Percentiles rank a stretch among this genome's conserved stretches.
phyloP scores from a whole-genome alignment of 2,113 vertebrate genomes.

The Panthera uncia region DNA sequence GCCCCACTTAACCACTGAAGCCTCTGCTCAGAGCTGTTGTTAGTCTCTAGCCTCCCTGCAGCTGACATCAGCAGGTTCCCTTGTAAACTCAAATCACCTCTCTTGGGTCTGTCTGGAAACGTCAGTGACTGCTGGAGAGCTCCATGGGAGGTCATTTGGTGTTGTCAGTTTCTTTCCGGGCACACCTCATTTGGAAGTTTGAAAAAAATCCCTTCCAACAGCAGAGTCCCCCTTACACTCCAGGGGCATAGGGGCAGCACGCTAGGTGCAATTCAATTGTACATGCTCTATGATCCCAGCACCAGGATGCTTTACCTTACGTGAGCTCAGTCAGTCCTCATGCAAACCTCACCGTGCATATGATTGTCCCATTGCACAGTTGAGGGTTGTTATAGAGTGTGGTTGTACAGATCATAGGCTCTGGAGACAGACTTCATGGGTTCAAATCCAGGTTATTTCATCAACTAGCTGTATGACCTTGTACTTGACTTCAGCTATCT shows the following conservation, averaged over 20 bases:
- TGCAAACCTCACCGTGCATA: neutral
- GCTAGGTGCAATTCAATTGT: rapidly evolving
- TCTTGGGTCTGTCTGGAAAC: neutral
- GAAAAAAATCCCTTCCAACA: neutral
- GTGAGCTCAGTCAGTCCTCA: neutral
- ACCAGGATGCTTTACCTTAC: neutral
- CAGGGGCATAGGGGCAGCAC: rapidly evolving
- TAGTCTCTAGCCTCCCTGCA: neutral
- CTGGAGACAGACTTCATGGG: neutral
- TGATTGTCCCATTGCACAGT: neutral
- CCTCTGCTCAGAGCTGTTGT: neutral
- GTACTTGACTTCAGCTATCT: neutral
- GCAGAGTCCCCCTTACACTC: neutral
- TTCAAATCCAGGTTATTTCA: neutral
- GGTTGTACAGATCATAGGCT: neutral
- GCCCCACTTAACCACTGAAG: neutral
- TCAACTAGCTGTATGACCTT: neutral
- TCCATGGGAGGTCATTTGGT: rapidly evolving
- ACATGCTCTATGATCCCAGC: neutral
- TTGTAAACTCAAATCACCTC: neutral
- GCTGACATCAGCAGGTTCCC: neutral
- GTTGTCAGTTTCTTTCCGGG: neutral
- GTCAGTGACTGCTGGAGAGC: neutral
- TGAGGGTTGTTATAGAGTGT: neutral
- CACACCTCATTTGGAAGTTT: neutral